Base-by-base conservation (phyloP, 1,140 invertebrate species). In the Drosophila teissieri region DNA sequence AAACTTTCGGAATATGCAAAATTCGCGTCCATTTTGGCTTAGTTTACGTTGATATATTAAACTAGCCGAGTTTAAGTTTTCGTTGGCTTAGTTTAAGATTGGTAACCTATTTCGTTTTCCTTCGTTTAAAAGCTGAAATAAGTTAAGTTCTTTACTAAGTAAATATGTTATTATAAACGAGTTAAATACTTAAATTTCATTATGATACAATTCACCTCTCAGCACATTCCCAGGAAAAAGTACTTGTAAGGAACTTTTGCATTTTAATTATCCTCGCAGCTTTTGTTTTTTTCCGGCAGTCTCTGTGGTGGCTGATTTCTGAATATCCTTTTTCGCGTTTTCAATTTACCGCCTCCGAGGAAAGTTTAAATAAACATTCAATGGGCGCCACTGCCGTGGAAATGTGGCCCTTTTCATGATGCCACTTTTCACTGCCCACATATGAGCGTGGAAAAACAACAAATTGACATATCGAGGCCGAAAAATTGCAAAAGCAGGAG, bases 281-380 rank as follows among this genome's bases (percentile, higher is more conserved):
- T 63, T 64, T 82, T 81, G 56, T 70, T 58, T 77, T 81, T 65
- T 65, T 51, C 48, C 31, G 7, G 31, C 0, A 31, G 1, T 31
- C 31, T 0, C 2, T 3, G 31, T 31, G 7, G 31, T 44, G 46
- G 49, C 7, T 68, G 31, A 68, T 62, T 84, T 27, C 58, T 22
- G 39, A 10, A 24, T 37, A 49, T 55, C 27, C 36, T 67, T 72
- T 72, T 57, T 40, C 48, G 48, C 40, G 37, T 54, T 74, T 67
- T 85, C 65, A 73, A 49, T 60, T 86, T 69, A 44, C 57, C 57
- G 75, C 78, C 78, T 74, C 69, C 70, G 57, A 79, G 79, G 10
- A 65, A 88, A 79, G 79, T 79, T 86, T 88, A 86, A 86, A 86
- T 86, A 86, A 86, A 86, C 83, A 86, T 88, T 82, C 88, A 86